A percentile compares a stretch with the other conserved stretches of the same genome.
Conservation (phyloP, 2,888 invertebrate species). For the Ceramica pisi region DNA sequence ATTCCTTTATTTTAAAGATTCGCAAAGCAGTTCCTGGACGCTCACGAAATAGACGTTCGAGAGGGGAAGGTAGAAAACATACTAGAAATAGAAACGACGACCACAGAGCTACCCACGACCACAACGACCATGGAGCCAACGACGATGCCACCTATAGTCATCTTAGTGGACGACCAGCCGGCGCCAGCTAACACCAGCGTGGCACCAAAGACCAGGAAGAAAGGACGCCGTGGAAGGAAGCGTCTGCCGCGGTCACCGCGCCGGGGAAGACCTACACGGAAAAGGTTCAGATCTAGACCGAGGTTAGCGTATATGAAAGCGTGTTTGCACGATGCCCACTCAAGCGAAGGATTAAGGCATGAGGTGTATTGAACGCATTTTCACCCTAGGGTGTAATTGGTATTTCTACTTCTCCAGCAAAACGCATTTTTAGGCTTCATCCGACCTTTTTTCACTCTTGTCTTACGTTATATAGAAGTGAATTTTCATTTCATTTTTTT, state of each 20-base stretch:
- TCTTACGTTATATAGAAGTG: background rate
- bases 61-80: conserved; percentile 84
- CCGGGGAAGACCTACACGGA: conserved; percentile 86
- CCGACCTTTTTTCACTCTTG: background rate
- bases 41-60: conserved; percentile 90
- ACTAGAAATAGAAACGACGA: conserved; percentile 81
- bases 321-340: conserved; percentile 53
- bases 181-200: conserved; percentile 80
- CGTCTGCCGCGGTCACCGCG: conserved; percentile 85
- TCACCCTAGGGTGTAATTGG: conserved; percentile 2
- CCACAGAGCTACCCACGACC: conserved; percentile 76
- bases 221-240: conserved; percentile 82
- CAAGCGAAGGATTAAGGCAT: conserved; percentile 42
- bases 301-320: conserved; percentile 65
- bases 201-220: conserved; percentile 78
- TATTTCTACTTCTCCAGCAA: conserved; percentile 21
- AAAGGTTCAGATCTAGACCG: conserved; percentile 87
- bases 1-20: conserved; percentile 83
- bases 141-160: conserved; percentile 83
- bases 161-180: conserved; percentile 87
- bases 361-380: conserved; percentile 47
- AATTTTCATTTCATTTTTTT: background rate
- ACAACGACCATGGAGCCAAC: conserved; percentile 77
- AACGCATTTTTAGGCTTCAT: conserved; percentile 27
- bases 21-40: conserved; percentile 93